Conservation (phyloP, 2,113 vertebrate species). For the Aldabrachelys gigantea region DNA sequence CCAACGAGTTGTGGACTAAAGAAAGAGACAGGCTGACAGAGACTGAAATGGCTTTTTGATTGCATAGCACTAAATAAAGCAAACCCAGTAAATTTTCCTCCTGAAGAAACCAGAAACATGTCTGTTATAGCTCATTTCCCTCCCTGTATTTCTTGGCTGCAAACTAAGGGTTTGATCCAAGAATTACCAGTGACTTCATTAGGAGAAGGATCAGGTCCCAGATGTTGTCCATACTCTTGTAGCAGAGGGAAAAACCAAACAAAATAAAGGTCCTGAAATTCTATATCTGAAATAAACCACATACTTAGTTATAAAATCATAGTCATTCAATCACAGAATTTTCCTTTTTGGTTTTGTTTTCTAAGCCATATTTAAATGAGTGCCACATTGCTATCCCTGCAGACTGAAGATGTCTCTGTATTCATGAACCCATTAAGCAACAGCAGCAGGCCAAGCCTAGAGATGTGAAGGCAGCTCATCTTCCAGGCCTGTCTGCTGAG, state of each 20-base stretch:
- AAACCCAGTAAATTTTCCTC: not conserved
- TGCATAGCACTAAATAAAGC: not conserved
- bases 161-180: not conserved
- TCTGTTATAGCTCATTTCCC: not conserved
- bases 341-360: not conserved
- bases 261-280: not conserved
- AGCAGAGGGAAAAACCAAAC: not conserved
- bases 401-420: not conserved
- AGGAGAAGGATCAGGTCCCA: not conserved
- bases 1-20: not conserved
- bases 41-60: not conserved
- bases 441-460: not conserved
- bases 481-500: not conserved
- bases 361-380: not conserved
- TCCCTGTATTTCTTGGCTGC: not conserved
- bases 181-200: not conserved
- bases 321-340: not conserved
- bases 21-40: not conserved
- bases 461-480: not conserved
- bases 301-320: not conserved
- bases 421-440: not conserved
- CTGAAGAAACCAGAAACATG: not conserved
- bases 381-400: not conserved
- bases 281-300: not conserved
- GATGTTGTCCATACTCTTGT: not conserved